phyloP scores from a whole-genome alignment of 2,797 vertebrate genomes.

The Glyptemys insculpta region DNA sequence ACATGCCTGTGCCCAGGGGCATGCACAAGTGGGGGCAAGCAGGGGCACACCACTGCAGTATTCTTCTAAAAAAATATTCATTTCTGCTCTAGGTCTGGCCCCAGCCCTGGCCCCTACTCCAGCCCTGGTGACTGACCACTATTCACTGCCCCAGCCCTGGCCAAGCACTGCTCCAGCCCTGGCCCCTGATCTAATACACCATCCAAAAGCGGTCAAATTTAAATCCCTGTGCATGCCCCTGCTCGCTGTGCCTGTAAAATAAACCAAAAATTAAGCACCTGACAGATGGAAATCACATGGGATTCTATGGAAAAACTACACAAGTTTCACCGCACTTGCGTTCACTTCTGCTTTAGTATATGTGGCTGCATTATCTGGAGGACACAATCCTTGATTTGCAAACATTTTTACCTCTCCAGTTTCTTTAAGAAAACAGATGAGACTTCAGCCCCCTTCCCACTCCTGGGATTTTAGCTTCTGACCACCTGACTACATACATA shows the following conservation, averaged over 20 bases:
- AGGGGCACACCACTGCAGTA: too few relatives aligned
- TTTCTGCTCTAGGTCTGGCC: too few relatives aligned
- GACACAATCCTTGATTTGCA: background rate
- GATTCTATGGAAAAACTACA: background rate
- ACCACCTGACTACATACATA: background rate
- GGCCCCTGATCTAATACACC: too few relatives aligned
- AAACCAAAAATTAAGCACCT: background rate
- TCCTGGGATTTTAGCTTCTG: background rate
- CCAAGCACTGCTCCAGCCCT: too few relatives aligned
- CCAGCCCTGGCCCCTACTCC: too few relatives aligned
- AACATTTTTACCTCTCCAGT: background rate
- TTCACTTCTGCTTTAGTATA: background rate
- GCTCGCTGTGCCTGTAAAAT: too few relatives aligned
- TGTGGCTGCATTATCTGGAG: background rate
- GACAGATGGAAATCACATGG: background rate
- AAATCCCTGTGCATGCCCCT: too few relatives aligned
- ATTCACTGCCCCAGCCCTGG: too few relatives aligned
- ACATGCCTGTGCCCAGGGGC: background rate
- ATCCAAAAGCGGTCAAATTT: too few relatives aligned
- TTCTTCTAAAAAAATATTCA: too few relatives aligned
- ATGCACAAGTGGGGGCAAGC: too few relatives aligned
- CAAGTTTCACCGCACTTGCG: background rate
- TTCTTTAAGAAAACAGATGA: background rate
- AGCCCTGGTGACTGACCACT: accelerated
- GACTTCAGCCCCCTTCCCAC: background rate